Evolutionary conservation across 2,888 invertebrate species (phyloP).

Genomic region (Euplexia lucipara): DNA sequence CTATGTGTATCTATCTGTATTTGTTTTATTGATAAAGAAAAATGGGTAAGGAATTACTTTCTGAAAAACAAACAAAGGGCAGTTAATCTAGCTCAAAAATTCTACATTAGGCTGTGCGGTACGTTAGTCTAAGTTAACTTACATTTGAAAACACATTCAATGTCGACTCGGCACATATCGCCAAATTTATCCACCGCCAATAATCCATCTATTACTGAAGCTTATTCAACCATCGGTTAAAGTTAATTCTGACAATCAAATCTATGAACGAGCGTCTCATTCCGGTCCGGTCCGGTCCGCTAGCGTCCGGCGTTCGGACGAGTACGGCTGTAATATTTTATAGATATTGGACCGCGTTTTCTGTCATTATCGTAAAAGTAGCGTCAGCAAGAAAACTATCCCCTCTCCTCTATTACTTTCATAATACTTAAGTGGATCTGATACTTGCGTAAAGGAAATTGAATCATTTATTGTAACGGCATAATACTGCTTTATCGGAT

Average conservation of each 20-base stretch:
- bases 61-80: background rate
- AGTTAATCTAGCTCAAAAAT: background rate
- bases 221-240: conserved; percentile 71
- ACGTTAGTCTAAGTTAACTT: conserved; percentile 16
- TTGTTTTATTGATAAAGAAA: too few relatives aligned
- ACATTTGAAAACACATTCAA: conserved; percentile 39
- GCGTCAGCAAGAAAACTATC: conserved; percentile 91
- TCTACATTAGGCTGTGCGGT: conserved; percentile 13
- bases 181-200: conserved; percentile 41
- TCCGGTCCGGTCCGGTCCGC: conserved; percentile 66
- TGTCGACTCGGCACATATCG: conserved; percentile 37
- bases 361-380: conserved; percentile 90
- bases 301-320: conserved; percentile 67
- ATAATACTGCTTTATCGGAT: conserved; percentile 88
- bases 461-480: conserved; percentile 90
- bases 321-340: conserved; percentile 83
- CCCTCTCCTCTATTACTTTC: conserved; percentile 88
- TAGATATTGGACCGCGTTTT: conserved; percentile 90
- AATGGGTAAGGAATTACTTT: too few relatives aligned
- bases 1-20: too few relatives aligned
- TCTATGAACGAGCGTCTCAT: conserved; percentile 68
- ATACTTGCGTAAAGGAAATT: conserved; percentile 89
- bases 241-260: conserved; percentile 85
- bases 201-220: conserved; percentile 66
- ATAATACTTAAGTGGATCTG: conserved; percentile 90